Evolutionary conservation across 2,888 invertebrate species (phyloP).

Genomic region (Falcaria lacertinaria): DNA sequence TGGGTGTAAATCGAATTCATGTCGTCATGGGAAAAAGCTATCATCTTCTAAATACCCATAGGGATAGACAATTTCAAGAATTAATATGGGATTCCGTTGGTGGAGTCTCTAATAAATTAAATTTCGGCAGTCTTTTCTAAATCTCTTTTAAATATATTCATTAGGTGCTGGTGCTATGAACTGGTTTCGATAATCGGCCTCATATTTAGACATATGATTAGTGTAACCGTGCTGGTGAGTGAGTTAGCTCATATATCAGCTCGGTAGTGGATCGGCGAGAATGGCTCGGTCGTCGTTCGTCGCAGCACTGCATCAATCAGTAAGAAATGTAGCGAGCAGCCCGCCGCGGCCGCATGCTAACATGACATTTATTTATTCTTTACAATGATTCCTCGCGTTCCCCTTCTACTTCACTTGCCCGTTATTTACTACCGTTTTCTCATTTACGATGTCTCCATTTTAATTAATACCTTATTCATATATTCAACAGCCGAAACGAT

Average conservation of each 20-base stretch:
- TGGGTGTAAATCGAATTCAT: too few relatives aligned
- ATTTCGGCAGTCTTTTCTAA: not conserved
- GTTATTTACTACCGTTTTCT: slow-evolving; percentile 16
- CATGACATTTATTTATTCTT: slow-evolving; percentile 73
- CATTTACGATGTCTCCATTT: not conserved
- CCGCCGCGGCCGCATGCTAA: slow-evolving; percentile 44
- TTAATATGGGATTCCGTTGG: too few relatives aligned
- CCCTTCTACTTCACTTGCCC: slow-evolving; percentile 8
- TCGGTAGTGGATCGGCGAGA: slow-evolving; percentile 26
- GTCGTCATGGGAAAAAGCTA: too few relatives aligned
- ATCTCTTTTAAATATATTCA: slow-evolving; percentile 8
- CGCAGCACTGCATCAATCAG: slow-evolving; percentile 63
- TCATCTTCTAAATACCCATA: too few relatives aligned
- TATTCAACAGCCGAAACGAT: not conserved
- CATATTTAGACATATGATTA: slow-evolving; percentile 2
- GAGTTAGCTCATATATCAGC: slow-evolving; percentile 24
- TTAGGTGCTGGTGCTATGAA: slow-evolving; percentile 9
- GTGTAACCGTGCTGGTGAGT: slow-evolving; percentile 1
- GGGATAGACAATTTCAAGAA: too few relatives aligned
- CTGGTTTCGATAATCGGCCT: not conserved
- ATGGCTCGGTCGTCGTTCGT: slow-evolving; percentile 33
- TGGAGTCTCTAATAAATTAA: too few relatives aligned
- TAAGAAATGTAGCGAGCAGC: slow-evolving; percentile 42
- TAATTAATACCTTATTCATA: not conserved
- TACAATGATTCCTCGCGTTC: slow-evolving; percentile 64